Evolutionary conservation across 1,140 invertebrate genomes (phyloP).

Genomic region (Hormaphis cornu): DNA sequence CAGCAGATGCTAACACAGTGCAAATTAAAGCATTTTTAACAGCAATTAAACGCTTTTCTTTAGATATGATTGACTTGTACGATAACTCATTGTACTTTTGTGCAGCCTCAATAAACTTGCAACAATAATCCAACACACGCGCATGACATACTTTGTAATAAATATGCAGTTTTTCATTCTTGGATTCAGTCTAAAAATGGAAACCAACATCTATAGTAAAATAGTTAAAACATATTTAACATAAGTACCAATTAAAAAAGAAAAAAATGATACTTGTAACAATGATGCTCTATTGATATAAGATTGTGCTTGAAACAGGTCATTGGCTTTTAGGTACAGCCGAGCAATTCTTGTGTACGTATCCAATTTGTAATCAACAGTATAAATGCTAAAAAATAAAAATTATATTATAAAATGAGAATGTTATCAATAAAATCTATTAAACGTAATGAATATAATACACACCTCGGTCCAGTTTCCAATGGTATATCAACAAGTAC

Average conservation of each 20-base stretch:
- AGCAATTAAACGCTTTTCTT: slow-evolving; percentile 88
- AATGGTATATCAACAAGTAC: slow-evolving; percentile 91
- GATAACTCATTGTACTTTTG: slow-evolving; percentile 98
- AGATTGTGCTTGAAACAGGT: slow-evolving; percentile 92
- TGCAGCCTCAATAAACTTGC: slow-evolving; percentile 98
- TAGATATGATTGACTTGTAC: slow-evolving; percentile 82
- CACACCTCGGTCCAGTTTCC: slow-evolving; percentile 92
- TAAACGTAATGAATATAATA: too few species aligned
- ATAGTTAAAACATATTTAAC: not conserved
- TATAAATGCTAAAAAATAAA: slow-evolving; percentile 66
- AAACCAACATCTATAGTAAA: too few species aligned
- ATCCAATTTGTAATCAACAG: slow-evolving; percentile 92
- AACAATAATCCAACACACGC: slow-evolving; percentile 85
- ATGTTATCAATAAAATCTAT: too few species aligned
- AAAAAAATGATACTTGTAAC: slow-evolving; percentile 55
- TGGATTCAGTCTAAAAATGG: slow-evolving; percentile 68
- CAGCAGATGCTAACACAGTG: slow-evolving; percentile 91
- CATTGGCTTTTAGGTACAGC: slow-evolving; percentile 93
- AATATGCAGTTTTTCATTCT: slow-evolving; percentile 87
- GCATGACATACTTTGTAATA: slow-evolving; percentile 98
- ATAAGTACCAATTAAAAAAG: too few species aligned
- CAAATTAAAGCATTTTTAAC: slow-evolving; percentile 92
- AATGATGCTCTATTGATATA: slow-evolving; percentile 93
- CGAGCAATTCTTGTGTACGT: slow-evolving; percentile 96
- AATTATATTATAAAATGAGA: too few species aligned